phyloP scores from a whole-genome alignment of 2,797 vertebrate genomes.

The Fratercula arctica region DNA sequence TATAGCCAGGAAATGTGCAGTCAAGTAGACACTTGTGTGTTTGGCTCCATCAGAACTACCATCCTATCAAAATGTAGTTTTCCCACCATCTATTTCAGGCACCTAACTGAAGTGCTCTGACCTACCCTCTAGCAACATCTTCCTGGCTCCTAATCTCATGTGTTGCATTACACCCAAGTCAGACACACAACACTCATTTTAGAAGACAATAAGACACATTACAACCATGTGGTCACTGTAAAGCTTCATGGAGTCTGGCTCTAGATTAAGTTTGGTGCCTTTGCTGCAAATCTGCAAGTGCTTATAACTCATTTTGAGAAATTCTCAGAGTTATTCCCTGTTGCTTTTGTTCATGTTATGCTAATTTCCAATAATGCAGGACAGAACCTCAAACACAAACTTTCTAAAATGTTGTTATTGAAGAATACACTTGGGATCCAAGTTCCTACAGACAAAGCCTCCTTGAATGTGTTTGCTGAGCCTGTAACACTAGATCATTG shows the following conservation, averaged over 20 bases:
- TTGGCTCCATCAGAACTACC: not conserved
- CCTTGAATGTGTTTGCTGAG: not conserved
- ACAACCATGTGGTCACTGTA: not conserved
- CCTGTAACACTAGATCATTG: not conserved
- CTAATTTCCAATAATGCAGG: not conserved
- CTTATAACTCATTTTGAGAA: not conserved
- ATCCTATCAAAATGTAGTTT: not conserved
- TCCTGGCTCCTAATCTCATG: not conserved
- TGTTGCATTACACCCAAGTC: not conserved
- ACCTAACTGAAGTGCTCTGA: not conserved
- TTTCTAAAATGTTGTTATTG: not conserved
- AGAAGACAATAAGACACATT: not conserved
- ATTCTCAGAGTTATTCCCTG: not conserved
- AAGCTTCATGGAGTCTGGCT: not conserved
- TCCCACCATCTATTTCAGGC: not conserved
- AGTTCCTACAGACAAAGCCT: not conserved
- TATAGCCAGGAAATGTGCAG: constrained; percentile 3
- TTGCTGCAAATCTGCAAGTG: not conserved
- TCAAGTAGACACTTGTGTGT: not conserved
- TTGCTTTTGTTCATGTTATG: not conserved
- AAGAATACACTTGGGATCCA: not conserved
- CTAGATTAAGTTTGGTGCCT: not conserved
- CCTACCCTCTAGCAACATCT: not conserved
- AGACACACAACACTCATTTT: not conserved
- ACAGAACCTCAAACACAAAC: not conserved